Conservation (phyloP, 2,888 invertebrate species). For the Nomada flava region DNA sequence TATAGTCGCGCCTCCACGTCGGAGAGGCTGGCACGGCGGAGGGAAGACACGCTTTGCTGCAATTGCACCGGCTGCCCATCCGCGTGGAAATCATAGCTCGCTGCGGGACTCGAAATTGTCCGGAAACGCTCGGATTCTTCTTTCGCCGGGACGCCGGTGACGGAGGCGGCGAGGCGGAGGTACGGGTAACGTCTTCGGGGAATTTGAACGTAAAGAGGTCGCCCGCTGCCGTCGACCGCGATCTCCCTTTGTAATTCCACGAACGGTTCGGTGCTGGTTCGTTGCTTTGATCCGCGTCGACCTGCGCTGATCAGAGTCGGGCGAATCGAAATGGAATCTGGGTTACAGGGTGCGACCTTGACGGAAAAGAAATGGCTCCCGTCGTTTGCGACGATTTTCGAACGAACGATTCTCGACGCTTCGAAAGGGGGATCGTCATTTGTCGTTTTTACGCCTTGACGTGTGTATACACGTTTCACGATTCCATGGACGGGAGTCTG, state of each 20-base stretch:
- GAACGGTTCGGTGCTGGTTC: conserved; percentile 34
- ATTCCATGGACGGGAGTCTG: conserved; percentile 8
- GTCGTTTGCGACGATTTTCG: conserved; percentile 25
- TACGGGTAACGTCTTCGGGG: conserved; percentile 57
- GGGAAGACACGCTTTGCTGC: conserved; percentile 74
- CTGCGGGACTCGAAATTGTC: conserved; percentile 79
- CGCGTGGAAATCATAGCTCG: conserved; percentile 82
- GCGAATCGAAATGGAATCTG: conserved; percentile 62
- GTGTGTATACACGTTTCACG: neutral
- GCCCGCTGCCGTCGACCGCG: conserved; percentile 52
- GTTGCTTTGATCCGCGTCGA: conserved; percentile 31
- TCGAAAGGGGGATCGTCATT: neutral
- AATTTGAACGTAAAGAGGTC: conserved; percentile 63
- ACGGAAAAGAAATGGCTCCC: conserved; percentile 8
- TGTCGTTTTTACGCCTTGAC: conserved; percentile 26
- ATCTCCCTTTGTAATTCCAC: conserved; percentile 64
- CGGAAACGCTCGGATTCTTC: conserved; percentile 70
- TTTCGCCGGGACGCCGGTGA: conserved; percentile 35
- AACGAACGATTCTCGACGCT: conserved; percentile 16
- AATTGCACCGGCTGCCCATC: conserved; percentile 77
- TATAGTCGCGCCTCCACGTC: conserved; percentile 67
- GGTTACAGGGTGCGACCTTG: conserved; percentile 46
- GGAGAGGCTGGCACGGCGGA: conserved; percentile 29
- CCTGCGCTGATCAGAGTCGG: conserved; percentile 17
- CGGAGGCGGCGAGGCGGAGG: neutral